Evolutionary conservation across 2,113 vertebrate species (phyloP).

Genomic region (Lipotes vexillifer): DNA sequence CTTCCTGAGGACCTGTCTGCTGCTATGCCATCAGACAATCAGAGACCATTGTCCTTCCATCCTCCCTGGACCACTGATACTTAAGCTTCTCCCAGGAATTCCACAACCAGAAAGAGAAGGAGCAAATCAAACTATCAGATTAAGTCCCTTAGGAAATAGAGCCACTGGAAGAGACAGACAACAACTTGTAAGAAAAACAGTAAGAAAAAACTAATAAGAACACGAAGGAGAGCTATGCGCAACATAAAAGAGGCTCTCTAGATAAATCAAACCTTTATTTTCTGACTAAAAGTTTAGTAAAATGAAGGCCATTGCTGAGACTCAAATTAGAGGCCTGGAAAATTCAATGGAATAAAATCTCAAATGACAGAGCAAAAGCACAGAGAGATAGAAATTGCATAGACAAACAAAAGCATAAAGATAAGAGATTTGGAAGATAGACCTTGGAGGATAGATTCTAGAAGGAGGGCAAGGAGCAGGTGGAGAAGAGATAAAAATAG

Average conservation of each 20-base stretch:
- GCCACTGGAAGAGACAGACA: neutral
- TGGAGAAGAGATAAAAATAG: neutral
- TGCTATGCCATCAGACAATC: neutral
- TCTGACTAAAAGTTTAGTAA: neutral
- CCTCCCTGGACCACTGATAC: neutral
- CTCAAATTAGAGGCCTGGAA: neutral
- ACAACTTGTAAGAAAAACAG: neutral
- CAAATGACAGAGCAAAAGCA: neutral
- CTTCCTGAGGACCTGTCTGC: neutral
- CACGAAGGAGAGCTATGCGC: neutral
- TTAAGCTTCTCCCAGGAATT: neutral
- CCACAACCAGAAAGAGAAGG: neutral
- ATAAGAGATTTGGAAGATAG: neutral
- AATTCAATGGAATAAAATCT: neutral
- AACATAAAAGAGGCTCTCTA: neutral
- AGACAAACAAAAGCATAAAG: neutral
- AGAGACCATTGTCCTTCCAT: neutral
- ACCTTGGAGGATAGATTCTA: neutral
- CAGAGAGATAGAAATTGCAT: neutral
- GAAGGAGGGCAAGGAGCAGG: neutral
- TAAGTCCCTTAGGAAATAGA: neutral
- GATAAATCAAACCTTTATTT: neutral
- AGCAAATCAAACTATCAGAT: neutral
- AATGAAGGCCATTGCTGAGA: neutral
- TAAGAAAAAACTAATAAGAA: neutral